Base-by-base conservation (phyloP, 2,113 vertebrate species). In the Petromus typicus region DNA sequence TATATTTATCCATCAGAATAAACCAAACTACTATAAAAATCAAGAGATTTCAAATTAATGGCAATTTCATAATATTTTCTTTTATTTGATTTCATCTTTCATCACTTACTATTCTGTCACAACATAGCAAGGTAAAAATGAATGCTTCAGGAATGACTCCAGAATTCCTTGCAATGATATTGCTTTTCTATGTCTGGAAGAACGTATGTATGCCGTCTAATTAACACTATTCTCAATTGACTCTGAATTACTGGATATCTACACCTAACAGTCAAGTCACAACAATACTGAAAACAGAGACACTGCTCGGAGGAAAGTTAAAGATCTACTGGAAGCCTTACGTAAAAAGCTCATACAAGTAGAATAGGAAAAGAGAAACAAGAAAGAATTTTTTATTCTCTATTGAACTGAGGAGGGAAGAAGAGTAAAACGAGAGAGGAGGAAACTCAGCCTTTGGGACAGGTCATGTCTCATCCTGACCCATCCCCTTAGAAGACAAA, bases 11-110 rank as follows among this genome's bases (percentile, higher is more conserved):
- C 89, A 4, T 64, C 69, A 85, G 63, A 82, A 13, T 93, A 97
- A 91, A 30, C 2, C 89, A 96, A 97, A 85, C 2, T 22, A 95
- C 43, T 4, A 51, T 40, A 45, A 95, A 80, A 96, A 78, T 45
- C 45, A 95, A 89, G 51, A 92, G 14, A 22, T 76, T 94, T 59
- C 63, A 95, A 96, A 91, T 79, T 37, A 88, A 8, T 67, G 83
- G 54, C 27, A 30, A 66, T 82, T 69, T 78, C 93, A 11, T 54
- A 32, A 56, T 67, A 22, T 25, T 59, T 96, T 80, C 40, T 61
- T 76, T 51, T 37, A 8, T 10, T 89, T 83, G 84, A 13, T 56
- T 48, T 23, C 40, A 45, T 51, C 30, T 78, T 78, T 51, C 45
- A 51, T 51, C 27, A 78, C 11, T 51, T 30, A 76, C 48, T 7